A percentile compares a stretch with the other conserved stretches of the same genome.
phyloP scores from a whole-genome alignment of 2,113 vertebrate genomes.

The Jacana jacana region DNA sequence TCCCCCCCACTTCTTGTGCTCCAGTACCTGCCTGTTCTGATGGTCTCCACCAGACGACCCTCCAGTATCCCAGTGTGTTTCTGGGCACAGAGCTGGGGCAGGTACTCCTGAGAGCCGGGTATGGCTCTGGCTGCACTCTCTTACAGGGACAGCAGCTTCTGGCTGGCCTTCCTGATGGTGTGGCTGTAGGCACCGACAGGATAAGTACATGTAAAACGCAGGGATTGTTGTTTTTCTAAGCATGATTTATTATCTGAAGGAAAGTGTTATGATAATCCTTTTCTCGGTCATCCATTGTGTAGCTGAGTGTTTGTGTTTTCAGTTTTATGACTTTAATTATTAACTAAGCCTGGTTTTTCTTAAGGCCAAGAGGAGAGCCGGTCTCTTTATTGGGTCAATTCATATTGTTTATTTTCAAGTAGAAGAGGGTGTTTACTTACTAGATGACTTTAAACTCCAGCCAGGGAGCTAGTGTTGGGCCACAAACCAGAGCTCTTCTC shows the following conservation, averaged over 20 bases:
- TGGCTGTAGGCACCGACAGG: not conserved
- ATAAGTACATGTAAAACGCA: not conserved
- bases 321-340: not conserved
- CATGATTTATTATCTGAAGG: not conserved
- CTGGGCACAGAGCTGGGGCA: not conserved
- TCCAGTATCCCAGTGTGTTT: not conserved
- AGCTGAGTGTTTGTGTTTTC: not conserved
- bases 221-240: not conserved
- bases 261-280: not conserved
- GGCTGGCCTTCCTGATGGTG: not conserved
- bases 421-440: not conserved
- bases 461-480: not conserved
- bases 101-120: accelerated
- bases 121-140: not conserved
- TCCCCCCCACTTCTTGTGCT: not conserved
- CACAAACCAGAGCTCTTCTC: not conserved
- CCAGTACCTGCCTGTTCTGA: not conserved
- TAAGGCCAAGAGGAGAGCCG: not conserved
- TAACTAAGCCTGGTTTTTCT: not conserved
- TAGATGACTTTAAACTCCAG: not conserved
- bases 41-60: not conserved
- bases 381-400: not conserved
- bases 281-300: not conserved
- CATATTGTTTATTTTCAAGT: not conserved
- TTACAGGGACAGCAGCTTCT: not conserved